Base-by-base conservation (phyloP, 2,888 invertebrate genomes). In the Incurvaria masculella region DNA sequence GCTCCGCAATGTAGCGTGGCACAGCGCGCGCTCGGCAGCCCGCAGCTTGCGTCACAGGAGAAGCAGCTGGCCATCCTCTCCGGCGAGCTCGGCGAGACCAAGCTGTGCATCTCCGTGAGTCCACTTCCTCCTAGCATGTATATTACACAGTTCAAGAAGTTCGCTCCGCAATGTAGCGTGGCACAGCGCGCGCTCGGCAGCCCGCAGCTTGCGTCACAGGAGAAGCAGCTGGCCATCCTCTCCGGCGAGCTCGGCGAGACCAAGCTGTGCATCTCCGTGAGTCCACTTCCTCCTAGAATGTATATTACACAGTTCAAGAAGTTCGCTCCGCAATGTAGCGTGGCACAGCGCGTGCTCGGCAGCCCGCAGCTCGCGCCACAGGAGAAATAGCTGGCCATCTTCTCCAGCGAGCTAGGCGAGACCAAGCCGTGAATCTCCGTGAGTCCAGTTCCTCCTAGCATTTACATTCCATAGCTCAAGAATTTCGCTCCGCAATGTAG, bases 151-250 rank as follows among this genome's bases (percentile, higher is more conserved):
- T 78, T 69, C 50, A 61, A 71, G 57, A 75, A 75, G 56, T 56
- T 75, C 56, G 72, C 74, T n/a, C 75, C 76, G 18, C 62, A 65
- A 63, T 75, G 75, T 68, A 81, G 88, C 56, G 80, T 84, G 51
- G 83, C 86, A 17, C 89, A 89, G 62, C 81, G 84, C 6, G 86
- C 87, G 45, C 86, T 86, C 46, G 86, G 86, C 10, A 80, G 83
- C 49, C 81, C 84, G 3, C 82, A 86, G 61, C 69, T 86, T 40
- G 81, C 81, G 4, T 85, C 83, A 48, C 86, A 87, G 56, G 79
- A 82, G 61, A 82, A 81, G 56, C 83, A 86, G 57, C 80, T 88
- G 11, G 68, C 69, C 4, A 82, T 80, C 21, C 69, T 88, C 8
- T 78, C 82, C 16, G 63, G 74, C 42, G 88, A 88, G 60, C 82